Evolutionary conservation across 2,113 vertebrate genomes (phyloP), one percentile per base, ranked within the genome.

Genomic region (Corydoras sp.): DNA sequence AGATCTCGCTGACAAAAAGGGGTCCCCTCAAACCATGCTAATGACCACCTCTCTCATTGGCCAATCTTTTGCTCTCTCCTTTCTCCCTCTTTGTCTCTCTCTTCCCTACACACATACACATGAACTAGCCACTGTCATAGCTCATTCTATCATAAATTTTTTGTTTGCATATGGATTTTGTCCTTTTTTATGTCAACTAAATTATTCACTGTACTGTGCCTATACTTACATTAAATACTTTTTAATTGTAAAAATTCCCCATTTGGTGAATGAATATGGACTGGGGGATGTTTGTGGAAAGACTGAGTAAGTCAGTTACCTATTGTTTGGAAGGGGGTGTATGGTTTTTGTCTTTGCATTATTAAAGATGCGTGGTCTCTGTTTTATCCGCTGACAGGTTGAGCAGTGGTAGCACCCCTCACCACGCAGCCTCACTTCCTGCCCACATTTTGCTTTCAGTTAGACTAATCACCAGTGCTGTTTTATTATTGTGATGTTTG

Each of bases 1-100:
- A 86, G 83, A 35, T 82, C 70, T 82, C 73, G 80, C 82, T 87
- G 84, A 85, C 81, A 86, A 83, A 86, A 80, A 81, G 24, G 3
- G 84, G 77, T 65, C 79, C 83, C 86, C 82, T 78, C 79, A 77
- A 86, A 85, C 81, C 50, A 83, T 61, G 43, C 51, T 31, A 53
- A 54, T 68, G 75, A 32, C 62, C 69, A 74, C 43, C 66, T 59
- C 50, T 64, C 69, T 31, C 32, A 48, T 62, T 53, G 58, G 35
- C 58, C 32, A 83, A 55, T 74, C 65, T 71, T 10, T 73, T 43
- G 35, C 35, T 43, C 35, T 43, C 35, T 24, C 18, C 18, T 24
- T 24, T 24, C 18, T 24, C 18, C 18, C 18, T 24, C 18, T 24
- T 24, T 24, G 18, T 24, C 18, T 24, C 35, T 2, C 35, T 43